Evolutionary conservation across 2,113 vertebrate species (phyloP).

Genomic region (Danionella cerebrum): DNA sequence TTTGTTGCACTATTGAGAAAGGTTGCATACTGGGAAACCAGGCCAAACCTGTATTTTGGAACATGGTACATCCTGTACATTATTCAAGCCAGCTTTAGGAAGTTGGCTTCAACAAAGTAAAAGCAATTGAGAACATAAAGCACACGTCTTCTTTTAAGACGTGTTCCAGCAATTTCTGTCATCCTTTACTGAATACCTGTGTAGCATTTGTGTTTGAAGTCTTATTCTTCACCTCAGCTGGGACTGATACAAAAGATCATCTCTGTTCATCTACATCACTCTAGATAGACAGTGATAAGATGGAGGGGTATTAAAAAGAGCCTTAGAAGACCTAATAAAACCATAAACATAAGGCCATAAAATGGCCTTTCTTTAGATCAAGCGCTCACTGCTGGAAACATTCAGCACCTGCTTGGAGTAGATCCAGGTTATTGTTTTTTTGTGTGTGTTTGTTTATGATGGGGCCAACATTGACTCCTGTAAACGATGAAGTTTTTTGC

Average conservation of each 20-base stretch:
- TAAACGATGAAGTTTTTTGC: slow-evolving; percentile 14
- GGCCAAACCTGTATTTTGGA: not conserved
- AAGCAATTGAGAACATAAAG: slow-evolving; percentile 11
- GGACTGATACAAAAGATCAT: slow-evolving; percentile 10
- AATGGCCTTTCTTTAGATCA: slow-evolving; percentile 5
- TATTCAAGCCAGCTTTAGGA: not conserved
- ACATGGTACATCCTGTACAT: not conserved
- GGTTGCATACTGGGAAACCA: not conserved
- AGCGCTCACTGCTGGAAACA: slow-evolving; percentile 12
- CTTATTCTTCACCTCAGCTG: slow-evolving; percentile 3
- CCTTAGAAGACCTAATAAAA: slow-evolving; percentile 49
- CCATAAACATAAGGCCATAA: slow-evolving; percentile 40
- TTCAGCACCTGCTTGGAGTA: slow-evolving; percentile 56
- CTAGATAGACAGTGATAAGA: slow-evolving; percentile 26
- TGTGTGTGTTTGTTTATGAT: slow-evolving; percentile 45
- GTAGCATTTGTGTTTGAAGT: slow-evolving; percentile 19
- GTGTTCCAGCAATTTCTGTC: slow-evolving; percentile 21
- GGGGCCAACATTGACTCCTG: slow-evolving; percentile 21
- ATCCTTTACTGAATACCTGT: slow-evolving; percentile 23
- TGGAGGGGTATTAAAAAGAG: slow-evolving; percentile 45
- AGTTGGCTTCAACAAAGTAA: no score
- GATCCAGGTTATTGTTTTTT: slow-evolving; percentile 41
- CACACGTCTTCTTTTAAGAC: no score
- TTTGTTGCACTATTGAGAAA: not conserved
- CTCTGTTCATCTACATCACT: slow-evolving; percentile 32